Evolutionary conservation across 2,797 vertebrate genomes (phyloP).

Genomic region (Eulemur coronatus): DNA sequence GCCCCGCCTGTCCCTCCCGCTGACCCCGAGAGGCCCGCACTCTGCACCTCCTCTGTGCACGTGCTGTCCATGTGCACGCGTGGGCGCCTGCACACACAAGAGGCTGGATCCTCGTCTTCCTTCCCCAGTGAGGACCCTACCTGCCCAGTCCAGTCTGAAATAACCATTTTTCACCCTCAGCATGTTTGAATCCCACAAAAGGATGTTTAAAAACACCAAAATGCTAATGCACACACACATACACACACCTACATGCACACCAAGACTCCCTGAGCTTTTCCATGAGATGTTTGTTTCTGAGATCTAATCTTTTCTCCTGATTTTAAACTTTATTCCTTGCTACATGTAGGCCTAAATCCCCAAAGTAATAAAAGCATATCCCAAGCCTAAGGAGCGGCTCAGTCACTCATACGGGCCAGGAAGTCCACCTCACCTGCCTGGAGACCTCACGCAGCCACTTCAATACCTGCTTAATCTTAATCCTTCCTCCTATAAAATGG

Average conservation of each 20-base stretch:
- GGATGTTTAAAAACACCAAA: background rate
- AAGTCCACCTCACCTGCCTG: background rate
- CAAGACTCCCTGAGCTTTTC: background rate
- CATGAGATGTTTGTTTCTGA: background rate
- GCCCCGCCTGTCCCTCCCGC: slow-evolving; percentile 20
- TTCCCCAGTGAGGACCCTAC: slow-evolving; percentile 68
- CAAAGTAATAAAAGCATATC: background rate
- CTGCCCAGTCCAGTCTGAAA: slow-evolving; percentile 56
- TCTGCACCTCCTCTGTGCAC: background rate
- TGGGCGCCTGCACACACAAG: background rate
- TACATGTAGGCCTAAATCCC: background rate
- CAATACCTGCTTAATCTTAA: background rate
- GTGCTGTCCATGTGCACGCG: background rate
- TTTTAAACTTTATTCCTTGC: background rate
- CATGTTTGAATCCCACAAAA: slow-evolving; percentile 41
- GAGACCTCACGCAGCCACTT: background rate
- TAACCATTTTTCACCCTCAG: slow-evolving; percentile 63
- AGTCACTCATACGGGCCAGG: background rate
- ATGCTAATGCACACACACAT: background rate
- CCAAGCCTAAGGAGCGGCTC: background rate
- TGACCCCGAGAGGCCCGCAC: slow-evolving; percentile 35
- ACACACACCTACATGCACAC: background rate
- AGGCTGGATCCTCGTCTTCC: background rate
- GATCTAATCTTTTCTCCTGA: background rate
- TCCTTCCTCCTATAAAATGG: background rate